Evolutionary conservation across 2,888 invertebrate species (phyloP).

Genomic region (Pocota personata): DNA sequence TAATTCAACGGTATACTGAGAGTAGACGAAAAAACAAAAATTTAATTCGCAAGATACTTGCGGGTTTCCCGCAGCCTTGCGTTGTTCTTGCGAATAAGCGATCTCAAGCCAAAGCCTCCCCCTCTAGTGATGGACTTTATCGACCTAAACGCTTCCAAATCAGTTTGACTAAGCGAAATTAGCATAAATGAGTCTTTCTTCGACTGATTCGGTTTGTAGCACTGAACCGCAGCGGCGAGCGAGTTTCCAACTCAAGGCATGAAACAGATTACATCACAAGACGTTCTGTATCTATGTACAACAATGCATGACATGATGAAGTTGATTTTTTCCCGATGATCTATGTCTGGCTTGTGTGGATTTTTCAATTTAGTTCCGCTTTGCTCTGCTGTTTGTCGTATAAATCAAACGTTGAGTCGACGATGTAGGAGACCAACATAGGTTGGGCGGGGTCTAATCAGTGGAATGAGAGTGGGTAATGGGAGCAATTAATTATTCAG

Average conservation of each 20-base stretch:
- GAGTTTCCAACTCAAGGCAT: background rate
- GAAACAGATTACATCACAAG: conserved; percentile 50
- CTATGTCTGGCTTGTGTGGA: background rate
- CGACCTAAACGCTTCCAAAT: conserved; percentile 68
- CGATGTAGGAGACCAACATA: background rate
- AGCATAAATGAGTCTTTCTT: conserved; percentile 60
- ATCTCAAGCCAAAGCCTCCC: background rate
- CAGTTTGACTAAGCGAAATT: conserved; percentile 47
- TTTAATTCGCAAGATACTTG: conserved; percentile 40
- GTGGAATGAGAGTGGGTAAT: background rate
- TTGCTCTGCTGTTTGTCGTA: conserved; percentile 2
- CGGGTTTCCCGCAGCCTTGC: conserved; percentile 69
- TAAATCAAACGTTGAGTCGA: conserved; percentile 6
- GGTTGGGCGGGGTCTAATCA: background rate
- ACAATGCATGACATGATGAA: conserved; percentile 20
- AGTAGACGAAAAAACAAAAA: background rate
- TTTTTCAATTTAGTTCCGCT: conserved; percentile 47
- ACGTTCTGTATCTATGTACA: conserved; percentile 9
- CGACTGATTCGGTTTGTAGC: conserved; percentile 16
- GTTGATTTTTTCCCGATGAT: conserved; percentile 29
- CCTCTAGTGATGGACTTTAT: conserved; percentile 49
- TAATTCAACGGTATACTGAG: conserved; percentile 41
- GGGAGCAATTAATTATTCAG: background rate
- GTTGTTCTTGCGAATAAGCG: conserved; percentile 53
- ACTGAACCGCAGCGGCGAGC: conserved; percentile 30